Conservation (phyloP, 30 jellyfish, hydroid and myxozoan species). For the Morbakka virulenta region DNA sequence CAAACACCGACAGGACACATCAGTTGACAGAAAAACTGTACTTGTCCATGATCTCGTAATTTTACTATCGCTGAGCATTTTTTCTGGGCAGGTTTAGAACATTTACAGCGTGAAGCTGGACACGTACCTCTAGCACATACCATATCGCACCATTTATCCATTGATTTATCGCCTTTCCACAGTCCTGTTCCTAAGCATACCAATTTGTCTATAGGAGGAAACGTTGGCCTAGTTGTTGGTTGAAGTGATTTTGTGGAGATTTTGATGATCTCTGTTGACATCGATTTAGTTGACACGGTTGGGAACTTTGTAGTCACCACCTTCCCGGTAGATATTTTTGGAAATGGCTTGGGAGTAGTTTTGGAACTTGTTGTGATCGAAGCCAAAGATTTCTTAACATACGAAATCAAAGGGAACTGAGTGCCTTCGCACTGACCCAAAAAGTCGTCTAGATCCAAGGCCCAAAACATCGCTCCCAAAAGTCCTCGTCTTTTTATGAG, state of each 20-base stretch:
- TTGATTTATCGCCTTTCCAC: constrained; percentile 38
- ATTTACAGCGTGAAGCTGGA: constrained; percentile 54
- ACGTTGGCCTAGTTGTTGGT: constrained; percentile 58
- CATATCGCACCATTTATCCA: constrained; percentile 68
- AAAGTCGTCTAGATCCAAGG: constrained; percentile 84
- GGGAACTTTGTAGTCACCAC: too few relatives aligned
- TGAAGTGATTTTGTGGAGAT: too few relatives aligned
- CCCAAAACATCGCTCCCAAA: constrained; percentile 87
- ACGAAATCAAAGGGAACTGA: constrained; percentile 70
- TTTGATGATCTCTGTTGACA: too few relatives aligned
- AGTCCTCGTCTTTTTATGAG: constrained; percentile 53
- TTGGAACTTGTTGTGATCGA: constrained; percentile 54
- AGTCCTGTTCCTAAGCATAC: constrained; percentile 46
- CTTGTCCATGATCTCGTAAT: too few relatives aligned
- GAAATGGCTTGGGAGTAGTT: too few relatives aligned
- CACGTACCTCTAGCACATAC: constrained; percentile 76
- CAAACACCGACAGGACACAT: too few relatives aligned
- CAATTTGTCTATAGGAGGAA: constrained; percentile 33
- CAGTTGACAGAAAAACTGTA: too few relatives aligned
- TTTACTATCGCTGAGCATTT: too few relatives aligned
- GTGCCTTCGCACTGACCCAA: constrained; percentile 72
- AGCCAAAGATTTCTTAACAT: constrained; percentile 69
- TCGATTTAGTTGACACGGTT: too few relatives aligned
- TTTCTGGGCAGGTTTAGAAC: too few relatives aligned
- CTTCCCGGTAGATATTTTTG: too few relatives aligned